A percentile compares a stretch with the other conserved stretches of the same genome.
Conservation (phyloP, 2,797 vertebrate genomes). For the Jordanella pulchra region DNA sequence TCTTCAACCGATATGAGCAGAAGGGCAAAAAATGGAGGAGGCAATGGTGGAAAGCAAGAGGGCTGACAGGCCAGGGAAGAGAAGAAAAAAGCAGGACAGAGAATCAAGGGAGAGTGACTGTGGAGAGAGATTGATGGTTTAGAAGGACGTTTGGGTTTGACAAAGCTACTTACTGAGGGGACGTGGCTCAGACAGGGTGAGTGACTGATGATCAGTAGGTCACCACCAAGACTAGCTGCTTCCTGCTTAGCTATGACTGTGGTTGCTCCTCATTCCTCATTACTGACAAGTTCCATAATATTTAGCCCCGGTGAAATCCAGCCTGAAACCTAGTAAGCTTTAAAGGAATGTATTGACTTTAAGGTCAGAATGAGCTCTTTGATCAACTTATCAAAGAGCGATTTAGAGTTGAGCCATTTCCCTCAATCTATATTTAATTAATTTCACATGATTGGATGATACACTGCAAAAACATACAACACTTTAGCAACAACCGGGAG, state of each 20-base stretch:
- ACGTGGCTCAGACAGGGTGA: conserved; percentile 66
- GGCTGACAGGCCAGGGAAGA: conserved; percentile 24
- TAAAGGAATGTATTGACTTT: conserved; percentile 54
- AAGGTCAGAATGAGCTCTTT: conserved; percentile 59
- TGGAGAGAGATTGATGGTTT: conserved; percentile 59
- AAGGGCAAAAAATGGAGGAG: conserved; percentile 44
- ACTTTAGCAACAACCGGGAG: conserved; percentile 17
- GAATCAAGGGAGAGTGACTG: conserved; percentile 11
- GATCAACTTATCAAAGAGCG: conserved; percentile 43
- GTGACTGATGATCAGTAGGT: conserved; percentile 77
- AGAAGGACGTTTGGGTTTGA: conserved; percentile 40
- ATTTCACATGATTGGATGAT: conserved; percentile 33
- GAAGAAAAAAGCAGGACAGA: conserved; percentile 32
- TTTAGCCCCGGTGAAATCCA: conserved; percentile 66
- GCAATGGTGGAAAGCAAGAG: conserved; percentile 26
- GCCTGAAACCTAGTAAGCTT: conserved; percentile 66
- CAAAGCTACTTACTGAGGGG: conserved; percentile 54
- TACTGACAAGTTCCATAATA: conserved; percentile 73
- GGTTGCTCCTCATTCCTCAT: conserved; percentile 64
- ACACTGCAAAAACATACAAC: conserved; percentile 18
- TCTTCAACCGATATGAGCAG: conserved; percentile 32
- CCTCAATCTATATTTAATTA: conserved; percentile 17
- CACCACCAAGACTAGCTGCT: conserved; percentile 66
- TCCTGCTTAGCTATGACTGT: conserved; percentile 55
- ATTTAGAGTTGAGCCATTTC: conserved; percentile 47